Evolutionary conservation across 2,797 vertebrate genomes (phyloP).

Genomic region (Sebastiscus albofasciatus): DNA sequence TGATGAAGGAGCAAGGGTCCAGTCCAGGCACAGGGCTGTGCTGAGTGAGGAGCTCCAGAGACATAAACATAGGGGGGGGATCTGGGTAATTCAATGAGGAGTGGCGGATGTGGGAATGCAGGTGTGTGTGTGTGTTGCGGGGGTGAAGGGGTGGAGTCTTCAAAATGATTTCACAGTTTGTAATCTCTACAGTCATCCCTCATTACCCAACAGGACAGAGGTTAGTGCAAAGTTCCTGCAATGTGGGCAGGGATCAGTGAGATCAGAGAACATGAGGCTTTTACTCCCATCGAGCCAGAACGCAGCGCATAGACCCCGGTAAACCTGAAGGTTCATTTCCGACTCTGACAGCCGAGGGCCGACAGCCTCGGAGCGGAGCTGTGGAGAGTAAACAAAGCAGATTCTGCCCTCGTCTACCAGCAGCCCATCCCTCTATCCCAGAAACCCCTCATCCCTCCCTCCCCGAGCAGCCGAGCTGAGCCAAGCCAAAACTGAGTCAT

Average conservation of each 20-base stretch:
- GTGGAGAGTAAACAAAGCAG: constrained; percentile 70
- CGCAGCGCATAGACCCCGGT: not conserved
- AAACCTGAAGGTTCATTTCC: constrained; percentile 66
- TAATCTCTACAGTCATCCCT: constrained; percentile 51
- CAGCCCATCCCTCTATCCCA: constrained; percentile 34
- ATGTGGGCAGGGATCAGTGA: constrained; percentile 44
- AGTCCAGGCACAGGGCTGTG: constrained; percentile 44
- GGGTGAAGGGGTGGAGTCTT: constrained; percentile 37
- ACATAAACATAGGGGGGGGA: constrained; percentile 66
- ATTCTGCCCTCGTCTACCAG: constrained; percentile 54
- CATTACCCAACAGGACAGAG: constrained; percentile 51
- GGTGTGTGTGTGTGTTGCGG: constrained; percentile 42
- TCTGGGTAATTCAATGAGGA: constrained; percentile 73
- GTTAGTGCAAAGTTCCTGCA: constrained; percentile 39
- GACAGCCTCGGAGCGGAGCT: constrained; percentile 47
- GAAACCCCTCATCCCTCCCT: constrained; percentile 55
- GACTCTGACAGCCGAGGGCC: constrained; percentile 65
- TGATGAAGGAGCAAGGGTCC: constrained; percentile 73
- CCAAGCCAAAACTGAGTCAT: constrained; percentile 69
- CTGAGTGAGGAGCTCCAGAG: constrained; percentile 72
- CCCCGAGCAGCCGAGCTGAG: constrained; percentile 54
- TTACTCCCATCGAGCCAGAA: constrained; percentile 46
- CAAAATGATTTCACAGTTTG: constrained; percentile 57
- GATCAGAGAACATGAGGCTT: constrained; percentile 61
- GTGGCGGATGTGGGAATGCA: constrained; percentile 58